phyloP scores from a whole-genome alignment of 2,797 vertebrate species.

The Alosa sapidissima region DNA sequence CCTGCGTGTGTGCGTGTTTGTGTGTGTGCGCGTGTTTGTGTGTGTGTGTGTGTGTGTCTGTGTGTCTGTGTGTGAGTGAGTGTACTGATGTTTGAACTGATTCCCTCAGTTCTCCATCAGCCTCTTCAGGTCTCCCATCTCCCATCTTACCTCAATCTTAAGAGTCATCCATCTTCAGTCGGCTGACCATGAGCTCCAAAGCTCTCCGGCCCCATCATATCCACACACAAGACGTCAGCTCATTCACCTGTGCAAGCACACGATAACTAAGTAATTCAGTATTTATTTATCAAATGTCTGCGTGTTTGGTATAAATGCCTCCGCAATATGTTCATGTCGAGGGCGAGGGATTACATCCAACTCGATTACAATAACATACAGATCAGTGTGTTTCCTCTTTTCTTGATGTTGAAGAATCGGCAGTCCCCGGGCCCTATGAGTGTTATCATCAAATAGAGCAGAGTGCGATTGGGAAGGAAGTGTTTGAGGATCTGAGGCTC shows the following conservation, averaged over 20 bases:
- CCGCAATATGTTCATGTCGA: neutral
- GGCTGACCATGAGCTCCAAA: neutral
- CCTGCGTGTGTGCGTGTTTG: too few relatives aligned
- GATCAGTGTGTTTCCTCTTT: neutral
- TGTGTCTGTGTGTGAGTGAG: neutral
- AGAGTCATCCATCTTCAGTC: neutral
- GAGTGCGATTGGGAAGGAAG: neutral
- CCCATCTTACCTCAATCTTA: neutral
- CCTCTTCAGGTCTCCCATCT: neutral
- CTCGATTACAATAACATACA: neutral
- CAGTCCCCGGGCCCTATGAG: neutral
- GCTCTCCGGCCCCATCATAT: neutral
- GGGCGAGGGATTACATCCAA: neutral
- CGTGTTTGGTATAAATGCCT: neutral
- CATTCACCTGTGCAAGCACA: neutral
- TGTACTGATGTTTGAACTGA: neutral
- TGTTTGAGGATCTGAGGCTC: neutral
- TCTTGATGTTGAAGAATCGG: neutral
- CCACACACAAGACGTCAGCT: neutral
- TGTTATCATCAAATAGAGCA: conserved; percentile 18
- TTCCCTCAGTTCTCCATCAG: neutral
- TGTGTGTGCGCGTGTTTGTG: neutral
- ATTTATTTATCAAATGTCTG: neutral
- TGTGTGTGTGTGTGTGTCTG: neutral
- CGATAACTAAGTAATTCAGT: neutral